Conservation (phyloP, 2,113 vertebrate species). For the Rhabdomys dilectus region DNA sequence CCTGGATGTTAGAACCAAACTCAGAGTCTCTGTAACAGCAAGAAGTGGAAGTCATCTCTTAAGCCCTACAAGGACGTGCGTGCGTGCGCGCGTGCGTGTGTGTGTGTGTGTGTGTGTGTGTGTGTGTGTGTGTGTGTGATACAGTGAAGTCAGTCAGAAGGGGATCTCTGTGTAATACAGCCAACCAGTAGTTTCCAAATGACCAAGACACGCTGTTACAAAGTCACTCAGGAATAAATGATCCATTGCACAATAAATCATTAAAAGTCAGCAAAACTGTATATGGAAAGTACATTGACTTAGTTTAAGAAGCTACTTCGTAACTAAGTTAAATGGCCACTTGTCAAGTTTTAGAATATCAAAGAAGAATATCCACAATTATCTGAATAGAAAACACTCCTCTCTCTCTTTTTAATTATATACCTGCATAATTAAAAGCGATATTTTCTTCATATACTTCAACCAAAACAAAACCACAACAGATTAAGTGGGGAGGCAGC, state of each 20-base stretch:
- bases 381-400: slow-evolving; percentile 27
- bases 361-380: slow-evolving; percentile 58
- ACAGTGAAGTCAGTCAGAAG: slow-evolving; percentile 43
- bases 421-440: slow-evolving; percentile 64
- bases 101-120: not conserved
- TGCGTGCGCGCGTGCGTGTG: not conserved
- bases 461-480: slow-evolving; percentile 67
- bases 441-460: slow-evolving; percentile 51
- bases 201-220: not conserved
- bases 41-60: not conserved
- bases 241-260: slow-evolving; percentile 25
- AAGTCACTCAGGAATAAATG: slow-evolving; percentile 34
- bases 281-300: slow-evolving; percentile 36
- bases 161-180: slow-evolving; percentile 26
- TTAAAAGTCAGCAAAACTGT: not conserved
- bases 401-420: slow-evolving; percentile 35
- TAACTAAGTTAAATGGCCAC: slow-evolving; percentile 27
- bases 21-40: too few relatives aligned
- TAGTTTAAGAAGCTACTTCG: slow-evolving; percentile 15
- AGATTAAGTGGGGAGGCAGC: slow-evolving; percentile 57
- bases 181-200: slow-evolving; percentile 57
- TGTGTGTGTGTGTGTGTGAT: not conserved
- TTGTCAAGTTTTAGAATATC: slow-evolving; percentile 59
- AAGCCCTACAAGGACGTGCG: not conserved
- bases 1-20: not conserved